Evolutionary conservation across 2,797 vertebrate species (phyloP), one percentile per base, ranked within the genome.

Genomic region (Sylvilagus floridanus): DNA sequence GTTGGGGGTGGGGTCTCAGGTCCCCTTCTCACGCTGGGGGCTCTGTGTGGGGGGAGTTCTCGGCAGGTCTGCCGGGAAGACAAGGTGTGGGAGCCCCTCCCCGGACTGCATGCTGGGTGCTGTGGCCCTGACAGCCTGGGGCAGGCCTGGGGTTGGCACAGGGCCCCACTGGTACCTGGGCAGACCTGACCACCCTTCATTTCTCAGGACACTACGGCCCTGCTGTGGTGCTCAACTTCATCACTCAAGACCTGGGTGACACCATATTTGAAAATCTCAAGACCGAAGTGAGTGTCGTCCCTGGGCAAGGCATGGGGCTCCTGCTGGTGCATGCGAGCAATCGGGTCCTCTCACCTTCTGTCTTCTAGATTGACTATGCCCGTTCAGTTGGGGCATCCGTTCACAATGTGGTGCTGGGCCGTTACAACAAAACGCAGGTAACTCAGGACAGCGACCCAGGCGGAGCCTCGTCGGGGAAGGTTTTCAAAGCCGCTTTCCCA

Each of bases 391-490:
- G 99, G 94, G 99, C 99, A 9, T 99, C 98, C 88, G 98, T 99
- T 95, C 99, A 99, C 83, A 99, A 99, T 77, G 99, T 99, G 22
- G 99, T 99, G 89, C 99, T 99, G 88, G 99, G 99, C 97, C 98
- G 99, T 81, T 99, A 99, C 93, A 99, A 99, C 96, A 98, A 99
- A 97, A 98, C 98, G 7, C 99, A 99, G 99, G 99, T 99, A 99
- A 94, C 72, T 77, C 57, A 28, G 22, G 17, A 42, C 99, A 99
- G 98, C 99, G 99, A 98, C 93, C 68, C 63, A 69, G 28, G 28
- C 4, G 52, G 65, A 91, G 54, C 14, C 78, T 50, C 4, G 12
- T 7, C 52, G 37, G 30, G 50, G 52, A 50, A 57, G 2, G 9
- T 42, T 7, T 52, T 47, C 24, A 62, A 76, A 30, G 22, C 14